phyloP scores from a whole-genome alignment of 2,113 vertebrate species.

The Rallus limicola region DNA sequence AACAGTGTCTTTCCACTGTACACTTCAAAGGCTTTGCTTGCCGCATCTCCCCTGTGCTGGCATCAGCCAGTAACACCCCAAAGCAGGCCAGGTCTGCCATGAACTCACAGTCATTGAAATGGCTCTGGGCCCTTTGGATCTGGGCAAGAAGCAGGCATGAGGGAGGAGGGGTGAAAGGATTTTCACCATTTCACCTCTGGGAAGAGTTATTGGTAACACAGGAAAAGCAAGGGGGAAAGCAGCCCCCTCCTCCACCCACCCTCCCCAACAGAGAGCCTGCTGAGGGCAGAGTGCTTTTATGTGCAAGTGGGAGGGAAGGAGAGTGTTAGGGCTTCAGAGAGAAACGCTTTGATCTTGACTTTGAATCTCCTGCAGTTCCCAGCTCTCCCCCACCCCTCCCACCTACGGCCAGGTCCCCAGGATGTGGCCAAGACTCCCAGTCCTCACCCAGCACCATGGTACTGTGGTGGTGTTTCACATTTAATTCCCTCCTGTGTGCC shows the following conservation, averaged over 20 bases:
- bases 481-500: background rate
- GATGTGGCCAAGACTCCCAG: background rate
- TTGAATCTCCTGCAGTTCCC: constrained; percentile 62
- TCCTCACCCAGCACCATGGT: background rate
- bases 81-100: background rate
- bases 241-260: constrained; percentile 22
- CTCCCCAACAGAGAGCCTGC: constrained; percentile 23
- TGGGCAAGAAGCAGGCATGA: background rate
- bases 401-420: background rate
- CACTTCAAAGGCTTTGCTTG: constrained; percentile 51
- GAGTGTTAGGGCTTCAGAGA: constrained; percentile 64
- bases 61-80: background rate
- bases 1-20: constrained; percentile 53
- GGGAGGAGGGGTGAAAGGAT: background rate
- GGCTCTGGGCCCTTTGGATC: background rate
- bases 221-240: constrained; percentile 1
- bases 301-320: constrained; percentile 68
- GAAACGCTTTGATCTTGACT: constrained; percentile 77
- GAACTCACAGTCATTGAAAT: background rate
- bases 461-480: background rate
- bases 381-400: background rate
- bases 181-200: constrained; percentile 36
- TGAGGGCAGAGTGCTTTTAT: constrained; percentile 67
- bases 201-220: constrained; percentile 56
- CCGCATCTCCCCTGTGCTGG: background rate